Base-by-base conservation (phyloP, 1,140 invertebrate species). In the Drosophila ercepeae region DNA sequence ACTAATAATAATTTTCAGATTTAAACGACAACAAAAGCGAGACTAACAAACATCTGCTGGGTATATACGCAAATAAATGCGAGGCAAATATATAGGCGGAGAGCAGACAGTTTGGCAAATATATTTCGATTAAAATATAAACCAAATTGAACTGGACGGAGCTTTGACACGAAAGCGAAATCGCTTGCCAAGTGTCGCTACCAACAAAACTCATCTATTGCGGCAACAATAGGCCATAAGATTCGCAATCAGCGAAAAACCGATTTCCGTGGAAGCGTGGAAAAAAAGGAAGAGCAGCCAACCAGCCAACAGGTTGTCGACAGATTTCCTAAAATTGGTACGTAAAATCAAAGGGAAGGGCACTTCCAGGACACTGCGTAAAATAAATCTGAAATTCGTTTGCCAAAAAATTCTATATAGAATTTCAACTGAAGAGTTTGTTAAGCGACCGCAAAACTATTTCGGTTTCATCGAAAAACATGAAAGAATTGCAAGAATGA, bases 1-100 rank as follows among this genome's bases (percentile, higher is more conserved):
- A 84, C 81, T 84, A 84, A 84, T 86, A 84, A 84, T 84, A 86
- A 82, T 88, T 88, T 77, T 82, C 42, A 86, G 55, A 86, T 88
- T 75, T 78, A 88, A 88, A 88, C 63, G 82, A 77, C 71, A 81
- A 76, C 70, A 74, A 67, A 65, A 45, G 29, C 60, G 34, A 59
- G 58, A 52, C 65, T 52, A 59, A 70, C 54, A 70, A 74, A 71
- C 45, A 69, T 70, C 55, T 71, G 68, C 46, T 21, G 36, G 19
- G 16, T 29, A 54, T 50, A 52, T 49, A 63, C 8, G 21, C 34
- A 50, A 46, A 42, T 41, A 27, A 18, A 42, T 29, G 50, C 46
- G 78, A 16, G 54, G 50, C 46, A 74, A 16, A 50, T 74, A 53
- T 71, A 70, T 81, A 59, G 39, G 41, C 42, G 25, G 25, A 41